Evolutionary conservation across 2,113 vertebrate genomes (phyloP).

Genomic region (Larimichthys polyactis): DNA sequence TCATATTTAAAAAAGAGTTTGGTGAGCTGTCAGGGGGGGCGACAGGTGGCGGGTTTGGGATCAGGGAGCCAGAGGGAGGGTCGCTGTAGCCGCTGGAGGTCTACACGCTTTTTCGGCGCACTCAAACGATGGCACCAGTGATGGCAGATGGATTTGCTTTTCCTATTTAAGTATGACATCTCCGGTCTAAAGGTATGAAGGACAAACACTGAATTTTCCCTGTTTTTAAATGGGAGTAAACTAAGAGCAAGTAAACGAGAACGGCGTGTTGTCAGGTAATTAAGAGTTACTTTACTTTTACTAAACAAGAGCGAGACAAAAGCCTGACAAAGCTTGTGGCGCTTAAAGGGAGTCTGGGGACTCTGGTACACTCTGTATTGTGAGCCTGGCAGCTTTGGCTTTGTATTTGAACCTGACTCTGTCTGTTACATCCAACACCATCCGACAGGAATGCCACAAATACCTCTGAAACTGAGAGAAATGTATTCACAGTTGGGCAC

Average conservation of each 20-base stretch:
- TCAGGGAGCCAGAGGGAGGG: constrained; percentile 62
- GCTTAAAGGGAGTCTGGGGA: constrained; percentile 55
- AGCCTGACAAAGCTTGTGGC: constrained; percentile 52
- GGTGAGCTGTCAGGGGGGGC: constrained; percentile 70
- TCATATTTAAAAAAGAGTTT: constrained; percentile 52
- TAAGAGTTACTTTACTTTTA: constrained; percentile 25
- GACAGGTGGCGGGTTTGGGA: constrained; percentile 43
- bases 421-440: constrained; percentile 31
- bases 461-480: constrained; percentile 22
- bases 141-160: constrained; percentile 75
- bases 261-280: constrained; percentile 34
- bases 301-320: constrained; percentile 49
- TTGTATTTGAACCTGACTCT: constrained; percentile 61
- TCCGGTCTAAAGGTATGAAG: constrained; percentile 78
- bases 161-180: constrained; percentile 75
- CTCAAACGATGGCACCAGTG: constrained; percentile 72
- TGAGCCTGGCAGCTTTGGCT: constrained; percentile 57
- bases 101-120: constrained; percentile 63
- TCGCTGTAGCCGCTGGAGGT: constrained; percentile 59
- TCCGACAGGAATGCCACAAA: constrained; percentile 43
- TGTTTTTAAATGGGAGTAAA: constrained; percentile 5
- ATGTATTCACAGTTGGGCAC: neutral
- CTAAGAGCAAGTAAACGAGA: constrained; percentile 1
- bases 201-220: constrained; percentile 18
- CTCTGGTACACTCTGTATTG: constrained; percentile 78